A percentile compares a stretch with the other conserved stretches of the same genome.
phyloP scores from a whole-genome alignment of 2,888 invertebrate species.

The Tanytarsus gracilentus region DNA sequence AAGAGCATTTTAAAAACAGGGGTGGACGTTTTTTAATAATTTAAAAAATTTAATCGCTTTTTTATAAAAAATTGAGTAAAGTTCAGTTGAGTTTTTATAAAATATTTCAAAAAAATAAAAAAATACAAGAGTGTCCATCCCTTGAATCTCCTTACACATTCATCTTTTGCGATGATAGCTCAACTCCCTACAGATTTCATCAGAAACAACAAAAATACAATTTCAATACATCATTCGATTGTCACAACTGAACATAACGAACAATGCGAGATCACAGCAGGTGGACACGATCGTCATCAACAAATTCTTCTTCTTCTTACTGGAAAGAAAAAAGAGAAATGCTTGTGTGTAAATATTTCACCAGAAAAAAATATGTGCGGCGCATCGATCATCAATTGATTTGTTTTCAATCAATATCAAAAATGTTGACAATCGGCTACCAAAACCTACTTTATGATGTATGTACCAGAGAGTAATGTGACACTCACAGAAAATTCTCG shows the following conservation, averaged over 20 bases:
- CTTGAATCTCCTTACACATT: not conserved
- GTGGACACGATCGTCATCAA: constrained; percentile 10
- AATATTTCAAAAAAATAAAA: not conserved
- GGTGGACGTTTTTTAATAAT: not conserved
- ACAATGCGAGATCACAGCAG: constrained; percentile 24
- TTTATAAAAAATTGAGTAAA: not conserved
- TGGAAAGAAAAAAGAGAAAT: not conserved
- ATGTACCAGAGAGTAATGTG: not conserved
- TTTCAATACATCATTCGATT: constrained; percentile 22
- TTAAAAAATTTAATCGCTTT: not conserved
- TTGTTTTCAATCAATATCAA: constrained; percentile 12
- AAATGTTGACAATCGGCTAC: constrained; percentile 16
- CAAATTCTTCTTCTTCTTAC: no score
- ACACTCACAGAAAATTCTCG: not conserved
- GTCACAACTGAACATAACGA: constrained; percentile 26
- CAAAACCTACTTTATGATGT: constrained; percentile 4
- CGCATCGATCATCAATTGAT: not conserved
- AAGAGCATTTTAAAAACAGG: not conserved
- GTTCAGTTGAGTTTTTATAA: no score
- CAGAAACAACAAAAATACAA: constrained; percentile 25
- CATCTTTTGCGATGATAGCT: constrained; percentile 15
- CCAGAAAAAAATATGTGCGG: not conserved
- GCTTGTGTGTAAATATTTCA: constrained; percentile 13
- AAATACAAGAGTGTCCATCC: not conserved
- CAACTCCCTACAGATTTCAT: constrained; percentile 21